phyloP scores from a whole-genome alignment of 2,797 vertebrate genomes.

The Hippopotamyrus pictus region DNA sequence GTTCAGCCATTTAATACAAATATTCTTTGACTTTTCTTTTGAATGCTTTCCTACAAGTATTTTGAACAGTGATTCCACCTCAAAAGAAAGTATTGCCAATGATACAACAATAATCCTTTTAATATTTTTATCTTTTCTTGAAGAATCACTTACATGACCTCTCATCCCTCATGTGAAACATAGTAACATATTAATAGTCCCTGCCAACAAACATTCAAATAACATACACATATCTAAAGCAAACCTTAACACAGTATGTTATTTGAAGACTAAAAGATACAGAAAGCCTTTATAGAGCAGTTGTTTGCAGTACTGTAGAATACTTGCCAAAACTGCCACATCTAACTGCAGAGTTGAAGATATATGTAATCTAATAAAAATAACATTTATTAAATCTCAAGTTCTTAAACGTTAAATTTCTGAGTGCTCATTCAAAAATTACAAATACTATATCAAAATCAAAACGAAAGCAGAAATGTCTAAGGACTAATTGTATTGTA shows the following conservation, averaged over 20 bases:
- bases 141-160: constrained; percentile 55
- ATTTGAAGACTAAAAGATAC: neutral
- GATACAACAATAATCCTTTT: constrained; percentile 25
- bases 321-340: neutral
- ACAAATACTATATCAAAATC: neutral
- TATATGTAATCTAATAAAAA: neutral
- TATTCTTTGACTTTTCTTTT: constrained; percentile 17
- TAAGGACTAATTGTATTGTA: neutral
- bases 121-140: constrained; percentile 56
- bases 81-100: constrained; percentile 25
- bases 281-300: neutral
- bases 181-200: constrained; percentile 5
- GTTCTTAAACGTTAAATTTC: neutral
- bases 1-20: neutral
- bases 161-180: constrained; percentile 55
- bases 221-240: constrained; percentile 37
- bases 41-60: constrained; percentile 38
- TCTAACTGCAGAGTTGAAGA: neutral
- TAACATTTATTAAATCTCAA: neutral
- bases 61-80: constrained; percentile 48
- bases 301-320: neutral
- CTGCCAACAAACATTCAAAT: constrained; percentile 40
- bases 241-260: constrained; percentile 24
- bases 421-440: neutral
- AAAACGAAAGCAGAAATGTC: neutral